These are phyloP conservation scores for Peromyscus aztecus DNA, from an alignment of 2,797 vertebrate species.

Conservation along the genomic window DNA sequence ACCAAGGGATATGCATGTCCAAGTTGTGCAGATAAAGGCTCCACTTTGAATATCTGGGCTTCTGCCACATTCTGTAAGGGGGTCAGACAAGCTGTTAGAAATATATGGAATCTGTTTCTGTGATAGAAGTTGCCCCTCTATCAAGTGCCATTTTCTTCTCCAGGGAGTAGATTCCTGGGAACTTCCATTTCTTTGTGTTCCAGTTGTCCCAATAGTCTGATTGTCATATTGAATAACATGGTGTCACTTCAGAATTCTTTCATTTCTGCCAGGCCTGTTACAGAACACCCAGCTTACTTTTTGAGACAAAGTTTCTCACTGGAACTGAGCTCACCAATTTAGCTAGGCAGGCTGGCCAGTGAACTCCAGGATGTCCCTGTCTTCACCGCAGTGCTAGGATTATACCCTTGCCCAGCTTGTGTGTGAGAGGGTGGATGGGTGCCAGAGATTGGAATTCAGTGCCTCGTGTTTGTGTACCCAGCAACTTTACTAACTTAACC, in stretches of 20 bases:
- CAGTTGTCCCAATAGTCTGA: background rate
- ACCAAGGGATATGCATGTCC: background rate
- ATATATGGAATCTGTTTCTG: background rate
- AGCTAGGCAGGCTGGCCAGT: background rate
- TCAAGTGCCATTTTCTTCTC: background rate
- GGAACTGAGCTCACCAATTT: background rate
- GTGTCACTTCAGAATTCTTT: background rate
- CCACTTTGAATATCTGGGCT: background rate
- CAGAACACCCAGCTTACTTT: background rate
- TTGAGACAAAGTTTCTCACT: background rate
- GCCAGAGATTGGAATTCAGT: background rate
- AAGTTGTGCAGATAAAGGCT: background rate
- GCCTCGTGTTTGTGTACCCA: background rate
- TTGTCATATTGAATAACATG: background rate
- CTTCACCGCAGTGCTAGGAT: background rate
- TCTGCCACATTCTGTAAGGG: background rate
- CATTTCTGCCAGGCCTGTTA: background rate
- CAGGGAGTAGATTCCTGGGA: background rate
- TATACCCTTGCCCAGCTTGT: background rate
- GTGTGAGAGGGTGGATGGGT: no score
- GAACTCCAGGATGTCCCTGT: no score
- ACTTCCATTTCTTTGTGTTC: background rate
- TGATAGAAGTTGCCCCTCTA: background rate
- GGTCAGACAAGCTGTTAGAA: background rate
- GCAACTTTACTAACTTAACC: background rate